Base-by-base conservation (phyloP, 2,113 vertebrate species). In the Anguilla rostrata region DNA sequence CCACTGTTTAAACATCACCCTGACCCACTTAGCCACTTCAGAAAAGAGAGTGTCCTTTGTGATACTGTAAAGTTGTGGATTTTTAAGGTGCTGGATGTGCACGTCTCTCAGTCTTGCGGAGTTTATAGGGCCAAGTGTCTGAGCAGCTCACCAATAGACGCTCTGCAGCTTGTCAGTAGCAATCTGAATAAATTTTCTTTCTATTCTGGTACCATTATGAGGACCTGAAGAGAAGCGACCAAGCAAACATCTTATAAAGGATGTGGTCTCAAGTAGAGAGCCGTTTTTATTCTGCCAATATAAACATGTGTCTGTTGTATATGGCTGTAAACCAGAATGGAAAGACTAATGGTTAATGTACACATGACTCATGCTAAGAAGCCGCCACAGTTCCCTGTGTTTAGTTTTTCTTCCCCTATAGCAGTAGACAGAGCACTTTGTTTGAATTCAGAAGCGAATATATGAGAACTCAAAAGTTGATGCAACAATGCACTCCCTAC, bases 131-230 rank as follows among this genome's bases (percentile, higher is more conserved):
- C 89, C 85, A 40, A 63, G 86, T 89, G 92, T 92, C 89, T 90
- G 85, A 93, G 89, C 89, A 88, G 92, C 91, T 60, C 78, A 90
- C 88, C 86, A 88, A 88, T 87, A 84, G 90, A 92, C 83, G 87
- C 40, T 8, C 53, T 81, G 87, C 91, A 89, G 86, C 78, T 87
- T 89, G 87, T 71, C 86, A 75, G 84, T 87, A 85, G 40, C 83
- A 75, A 26, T 66, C 20, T 26, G 60, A 66, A 26, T 66, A 3
- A 2, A 20, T 26, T 66, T 66, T 66, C 60, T 53, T 14, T 26
- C 60, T 9, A 66, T 66, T 66, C 20, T 26, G 26, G 60, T 66
- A 26, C 18, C 60, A 66, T 26, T 66, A 26, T 66, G 18, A 66
- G 20, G 22, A 66, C 5, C 16, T 20, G 8, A 75, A 34, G n/a